These are phyloP conservation scores for Campylorhamphus procurvoides DNA, from an alignment of 2,113 vertebrate genomes.

Conservation along the genomic window DNA sequence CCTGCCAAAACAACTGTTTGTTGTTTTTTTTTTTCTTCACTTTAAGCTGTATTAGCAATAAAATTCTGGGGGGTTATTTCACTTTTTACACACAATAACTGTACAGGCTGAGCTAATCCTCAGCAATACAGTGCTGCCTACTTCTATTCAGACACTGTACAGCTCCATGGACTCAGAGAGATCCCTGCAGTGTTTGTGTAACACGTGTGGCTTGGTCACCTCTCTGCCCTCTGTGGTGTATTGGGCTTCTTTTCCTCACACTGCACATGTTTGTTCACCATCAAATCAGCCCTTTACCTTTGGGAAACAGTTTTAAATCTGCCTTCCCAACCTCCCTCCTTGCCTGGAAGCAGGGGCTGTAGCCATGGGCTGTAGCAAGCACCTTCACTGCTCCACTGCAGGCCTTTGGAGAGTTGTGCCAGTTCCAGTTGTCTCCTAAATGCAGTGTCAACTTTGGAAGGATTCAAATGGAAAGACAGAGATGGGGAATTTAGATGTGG, in stretches of 20 bases:
- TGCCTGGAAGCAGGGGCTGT: not conserved
- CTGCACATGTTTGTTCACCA: no score
- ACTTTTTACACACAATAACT: not conserved
- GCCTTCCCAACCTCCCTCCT: not conserved
- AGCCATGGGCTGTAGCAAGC: not conserved
- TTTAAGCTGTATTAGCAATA: not conserved
- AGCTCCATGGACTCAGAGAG: fast-evolving
- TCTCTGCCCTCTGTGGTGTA: not conserved
- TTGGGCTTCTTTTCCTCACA: not conserved
- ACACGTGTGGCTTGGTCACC: fast-evolving
- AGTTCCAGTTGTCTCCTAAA: not conserved
- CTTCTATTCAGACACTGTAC: not conserved
- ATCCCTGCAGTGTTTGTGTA: not conserved
- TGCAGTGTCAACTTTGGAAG: not conserved
- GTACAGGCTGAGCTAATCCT: not conserved
- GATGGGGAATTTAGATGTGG: not conserved
- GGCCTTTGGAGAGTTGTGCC: not conserved
- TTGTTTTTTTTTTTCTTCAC: not conserved
- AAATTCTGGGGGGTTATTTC: not conserved
- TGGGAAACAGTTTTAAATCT: not conserved
- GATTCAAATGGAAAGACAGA: not conserved
- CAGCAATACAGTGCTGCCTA: not conserved
- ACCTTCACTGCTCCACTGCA: not conserved
- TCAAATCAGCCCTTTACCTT: not conserved
- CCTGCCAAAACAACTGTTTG: not conserved